These are phyloP conservation scores for Ganaspis brasiliensis DNA, from an alignment of 2,888 invertebrate genomes.

Conservation along the genomic window DNA sequence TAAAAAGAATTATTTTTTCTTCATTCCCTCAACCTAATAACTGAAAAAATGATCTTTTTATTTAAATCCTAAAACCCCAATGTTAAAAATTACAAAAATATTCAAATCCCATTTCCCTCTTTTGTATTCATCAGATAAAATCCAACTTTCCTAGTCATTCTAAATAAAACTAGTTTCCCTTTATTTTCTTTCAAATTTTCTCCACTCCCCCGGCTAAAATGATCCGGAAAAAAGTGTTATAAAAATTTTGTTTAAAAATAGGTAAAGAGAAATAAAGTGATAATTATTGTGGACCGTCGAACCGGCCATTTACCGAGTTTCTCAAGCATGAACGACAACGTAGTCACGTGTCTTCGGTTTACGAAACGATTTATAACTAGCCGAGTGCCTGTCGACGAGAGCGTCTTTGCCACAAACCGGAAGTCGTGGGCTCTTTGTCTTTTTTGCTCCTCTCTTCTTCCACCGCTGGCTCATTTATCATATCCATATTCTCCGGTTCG, in stretches of 20 bases:
- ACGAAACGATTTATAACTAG: slow-evolving; percentile 72
- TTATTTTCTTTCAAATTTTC: too few relatives aligned
- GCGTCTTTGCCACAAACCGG: slow-evolving; percentile 68
- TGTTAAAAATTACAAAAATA: slow-evolving; percentile 6
- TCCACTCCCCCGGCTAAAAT: too few relatives aligned
- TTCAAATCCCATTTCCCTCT: slow-evolving; percentile 3
- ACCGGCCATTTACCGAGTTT: slow-evolving; percentile 68
- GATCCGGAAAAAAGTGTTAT: not conserved
- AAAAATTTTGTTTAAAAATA: not conserved
- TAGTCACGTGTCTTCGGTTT: slow-evolving; percentile 63
- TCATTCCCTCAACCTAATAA: not conserved
- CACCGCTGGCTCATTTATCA: slow-evolving; percentile 67
- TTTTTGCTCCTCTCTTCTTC: slow-evolving; percentile 60
- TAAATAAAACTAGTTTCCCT: slow-evolving; percentile 4
- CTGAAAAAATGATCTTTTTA: slow-evolving; percentile 50
- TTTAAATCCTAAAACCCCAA: slow-evolving; percentile 22
- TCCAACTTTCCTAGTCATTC: too few relatives aligned
- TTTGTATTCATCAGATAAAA: not conserved
- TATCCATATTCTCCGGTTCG: slow-evolving; percentile 57
- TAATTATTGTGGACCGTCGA: slow-evolving; percentile 48
- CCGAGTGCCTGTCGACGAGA: slow-evolving; percentile 59
- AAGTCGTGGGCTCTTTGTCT: slow-evolving; percentile 69
- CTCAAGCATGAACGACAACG: slow-evolving; percentile 61
- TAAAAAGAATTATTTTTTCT: not conserved
- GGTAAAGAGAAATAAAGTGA: slow-evolving; percentile 12